These are phyloP conservation scores for Habropoda laboriosa DNA, from an alignment of 1,140 invertebrate genomes.

Conservation along the genomic window DNA sequence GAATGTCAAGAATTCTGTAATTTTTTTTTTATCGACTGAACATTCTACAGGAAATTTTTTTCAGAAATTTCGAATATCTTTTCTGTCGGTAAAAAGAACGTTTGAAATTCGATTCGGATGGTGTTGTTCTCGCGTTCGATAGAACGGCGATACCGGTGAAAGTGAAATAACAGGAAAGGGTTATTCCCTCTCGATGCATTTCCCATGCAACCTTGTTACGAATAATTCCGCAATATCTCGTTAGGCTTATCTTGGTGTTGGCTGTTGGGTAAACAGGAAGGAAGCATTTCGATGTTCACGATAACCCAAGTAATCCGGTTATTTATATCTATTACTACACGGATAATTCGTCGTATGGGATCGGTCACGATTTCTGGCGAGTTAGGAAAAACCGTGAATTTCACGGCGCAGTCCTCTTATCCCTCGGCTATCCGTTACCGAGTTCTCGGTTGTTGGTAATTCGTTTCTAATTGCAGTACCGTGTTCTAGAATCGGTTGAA, in stretches of 20 bases:
- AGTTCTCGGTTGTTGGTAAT: neutral
- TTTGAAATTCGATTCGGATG: no score
- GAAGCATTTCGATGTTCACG: neutral
- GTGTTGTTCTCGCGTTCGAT: no score
- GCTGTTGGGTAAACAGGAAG: neutral
- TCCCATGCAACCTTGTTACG: neutral
- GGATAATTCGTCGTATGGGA: neutral
- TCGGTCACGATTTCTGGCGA: neutral
- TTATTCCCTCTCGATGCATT: neutral
- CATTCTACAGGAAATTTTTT: no score
- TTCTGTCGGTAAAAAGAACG: no score
- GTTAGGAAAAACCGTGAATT: neutral
- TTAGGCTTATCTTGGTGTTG: neutral
- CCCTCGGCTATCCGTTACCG: neutral
- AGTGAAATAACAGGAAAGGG: no score
- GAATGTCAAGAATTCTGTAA: no score
- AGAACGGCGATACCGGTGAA: no score
- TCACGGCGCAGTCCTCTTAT: neutral
- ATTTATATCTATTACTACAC: neutral
- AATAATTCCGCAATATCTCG: neutral
- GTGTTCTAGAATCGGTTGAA: neutral
- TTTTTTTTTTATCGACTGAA: no score
- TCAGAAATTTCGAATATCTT: no score
- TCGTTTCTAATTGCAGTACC: neutral
- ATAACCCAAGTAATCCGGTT: neutral